Evolutionary conservation across 2,888 invertebrate species (phyloP).

Genomic region (Brenthis daphne): DNA sequence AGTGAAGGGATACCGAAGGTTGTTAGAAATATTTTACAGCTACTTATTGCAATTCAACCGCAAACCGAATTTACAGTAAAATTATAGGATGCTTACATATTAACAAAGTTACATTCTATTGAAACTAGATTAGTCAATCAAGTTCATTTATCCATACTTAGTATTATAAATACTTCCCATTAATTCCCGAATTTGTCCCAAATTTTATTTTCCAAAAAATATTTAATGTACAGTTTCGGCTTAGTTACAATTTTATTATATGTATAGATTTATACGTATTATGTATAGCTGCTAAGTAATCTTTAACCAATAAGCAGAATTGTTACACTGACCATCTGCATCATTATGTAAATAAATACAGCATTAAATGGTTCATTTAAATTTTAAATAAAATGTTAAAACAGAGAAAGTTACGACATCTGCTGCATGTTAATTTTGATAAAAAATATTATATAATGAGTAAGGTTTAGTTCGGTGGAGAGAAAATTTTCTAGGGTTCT

Average conservation of each 20-base stretch:
- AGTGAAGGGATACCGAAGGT: constrained; percentile 3
- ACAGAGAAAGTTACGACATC: not conserved
- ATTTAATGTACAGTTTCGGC: too few relatives aligned
- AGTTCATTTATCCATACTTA: too few relatives aligned
- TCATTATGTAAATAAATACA: constrained; percentile 1
- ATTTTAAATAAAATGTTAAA: constrained; percentile 7
- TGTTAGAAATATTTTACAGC: not conserved
- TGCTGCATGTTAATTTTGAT: not conserved
- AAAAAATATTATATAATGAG: not conserved
- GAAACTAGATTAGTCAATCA: too few relatives aligned
- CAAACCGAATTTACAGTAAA: not conserved
- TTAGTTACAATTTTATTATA: too few relatives aligned
- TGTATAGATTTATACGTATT: too few relatives aligned
- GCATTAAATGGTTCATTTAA: not conserved
- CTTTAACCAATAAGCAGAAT: not conserved
- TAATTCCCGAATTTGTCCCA: too few relatives aligned
- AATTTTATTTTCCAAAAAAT: too few relatives aligned
- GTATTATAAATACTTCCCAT: too few relatives aligned
- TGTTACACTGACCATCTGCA: not conserved
- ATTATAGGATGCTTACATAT: not conserved
- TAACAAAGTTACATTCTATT: too few relatives aligned
- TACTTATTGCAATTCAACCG: not conserved
- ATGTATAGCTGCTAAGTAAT: not conserved
- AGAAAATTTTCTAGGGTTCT: too few relatives aligned
- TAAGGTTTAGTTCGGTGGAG: not conserved